phyloP scores from a whole-genome alignment of 2,797 vertebrate genomes.

The Sebastes hopkinsi region DNA sequence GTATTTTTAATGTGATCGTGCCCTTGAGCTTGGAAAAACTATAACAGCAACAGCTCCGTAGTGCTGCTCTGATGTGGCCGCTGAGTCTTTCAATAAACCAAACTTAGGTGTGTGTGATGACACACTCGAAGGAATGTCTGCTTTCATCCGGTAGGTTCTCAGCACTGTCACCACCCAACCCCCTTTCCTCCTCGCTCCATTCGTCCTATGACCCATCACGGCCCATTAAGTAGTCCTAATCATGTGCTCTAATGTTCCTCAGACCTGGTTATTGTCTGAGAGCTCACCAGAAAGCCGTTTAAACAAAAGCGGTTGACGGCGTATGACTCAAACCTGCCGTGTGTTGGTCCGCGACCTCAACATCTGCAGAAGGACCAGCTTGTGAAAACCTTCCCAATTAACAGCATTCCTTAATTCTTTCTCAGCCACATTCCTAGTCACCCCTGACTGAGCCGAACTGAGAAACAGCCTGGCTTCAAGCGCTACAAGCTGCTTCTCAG shows the following conservation, averaged over 20 bases:
- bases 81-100: slow-evolving; percentile 48
- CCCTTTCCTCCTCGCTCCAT: not conserved
- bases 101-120: slow-evolving; percentile 55
- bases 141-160: slow-evolving; percentile 53
- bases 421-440: slow-evolving; percentile 75
- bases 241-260: slow-evolving; percentile 50
- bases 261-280: slow-evolving; percentile 51
- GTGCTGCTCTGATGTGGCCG: slow-evolving; percentile 65
- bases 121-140: slow-evolving; percentile 41
- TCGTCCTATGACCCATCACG: slow-evolving; percentile 37
- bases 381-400: slow-evolving; percentile 65
- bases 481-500: slow-evolving; percentile 51
- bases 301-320: slow-evolving; percentile 30
- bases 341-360: slow-evolving; percentile 40
- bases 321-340: slow-evolving; percentile 48
- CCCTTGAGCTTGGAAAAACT: slow-evolving; percentile 64
- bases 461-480: slow-evolving; percentile 45
- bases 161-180: slow-evolving; percentile 17
- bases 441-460: slow-evolving; percentile 68
- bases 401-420: slow-evolving; percentile 73
- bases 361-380: slow-evolving; percentile 67
- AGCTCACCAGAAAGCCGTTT: slow-evolving; percentile 51
- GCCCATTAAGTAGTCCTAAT: slow-evolving; percentile 55
- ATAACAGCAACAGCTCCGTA: slow-evolving; percentile 17
- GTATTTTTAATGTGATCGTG: slow-evolving; percentile 47